Base-by-base conservation (phyloP, 2,797 vertebrate genomes). In the Rhinella marina region DNA sequence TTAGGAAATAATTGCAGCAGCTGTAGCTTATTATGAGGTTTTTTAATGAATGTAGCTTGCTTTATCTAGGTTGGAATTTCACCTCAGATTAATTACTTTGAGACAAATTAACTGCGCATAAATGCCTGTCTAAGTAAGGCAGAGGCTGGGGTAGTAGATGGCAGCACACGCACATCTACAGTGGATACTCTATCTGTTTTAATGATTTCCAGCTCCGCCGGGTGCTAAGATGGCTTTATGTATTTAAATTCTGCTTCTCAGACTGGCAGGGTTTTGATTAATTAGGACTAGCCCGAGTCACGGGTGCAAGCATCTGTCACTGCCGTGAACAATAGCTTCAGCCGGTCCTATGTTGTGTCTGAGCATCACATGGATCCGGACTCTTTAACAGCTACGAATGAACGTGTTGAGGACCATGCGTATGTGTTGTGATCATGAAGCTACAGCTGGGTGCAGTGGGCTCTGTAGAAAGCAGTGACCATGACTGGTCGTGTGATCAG, bases 51-150 rank as follows among this genome's bases (percentile, higher is more conserved):
- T 54, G 11, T 56, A 77, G 85, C 88, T 86, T 90, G 1, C 0
- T 82, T 82, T 89, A 48, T 81, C 84, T 84, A 23, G 84, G 75
- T 83, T 85, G 27, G 79, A 88, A 83, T 90, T 87, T 89, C 57
- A 68, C 73, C 70, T 86, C 0, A 81, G 70, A 88, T 64, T 88
- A 90, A 48, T 70, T 88, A 75, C 66, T 81, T 82, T 73, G 62
- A 68, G 72, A 79, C 52, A 89, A 89, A 89, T 89, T 86, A 89
- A 86, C 85, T 84, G 85, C 81, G 87, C 88, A 83, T 89, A 86
- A 87, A 32, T 41, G 75, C 64, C 68, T 86, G 84, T 80, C 64
- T 84, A 54, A 72, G 52, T 82, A 70, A 83, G 41, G 54, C 61
- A 50, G 81, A 66, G 56, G 56, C 66, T 25, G 27, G 79, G 68